Base-by-base conservation (phyloP, 2,888 invertebrate species). In the Drosophila recens region DNA sequence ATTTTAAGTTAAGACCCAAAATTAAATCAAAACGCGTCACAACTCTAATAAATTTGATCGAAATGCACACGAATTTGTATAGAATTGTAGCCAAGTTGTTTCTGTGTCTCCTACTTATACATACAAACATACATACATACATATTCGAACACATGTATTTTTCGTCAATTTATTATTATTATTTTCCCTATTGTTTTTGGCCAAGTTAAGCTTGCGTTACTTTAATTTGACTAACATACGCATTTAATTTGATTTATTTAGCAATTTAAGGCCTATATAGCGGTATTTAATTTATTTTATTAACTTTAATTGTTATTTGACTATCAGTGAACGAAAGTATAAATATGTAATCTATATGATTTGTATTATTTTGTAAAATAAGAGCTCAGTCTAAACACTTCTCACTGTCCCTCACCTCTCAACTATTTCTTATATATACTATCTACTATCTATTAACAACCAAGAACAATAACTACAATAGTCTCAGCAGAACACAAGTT, bases 271-370 rank as follows among this genome's bases (percentile, higher is more conserved):
- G 61, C 65, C 85, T 79, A 74, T 45, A 63, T 87, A 83, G 83
- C 63, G 72, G 78, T 84, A 84, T 82, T 88, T 84, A 75, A 84
- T 84, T 84, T 84, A 84, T 84, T 84, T 80, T 70, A 77, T 76
- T 88, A 87, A 83, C 72, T 74, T 84, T 76, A 83, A 81, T 87
- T 84, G 86, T 84, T 84, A 75, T 78, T 65, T 69, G 66, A 64
- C 72, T 77, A 85, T 79, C 74, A 74, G 57, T 63, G 67, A 68
- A 61, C 48, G 59, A 52, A 68, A 66, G 43, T 67, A 72, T 74
- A 34, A 64, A 64, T 53, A 42, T 79, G 54, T 67, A 80, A 74
- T 75, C 72, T 56, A 63, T 79, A 82, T 74, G 67, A 85, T 67
- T 76, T 87, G 82, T 87, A 83, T 87, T 83, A 83, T 85, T 82